These are phyloP conservation scores for Pachydiplax longipennis DNA, from an alignment of 2,888 invertebrate genomes.

Conservation along the genomic window DNA sequence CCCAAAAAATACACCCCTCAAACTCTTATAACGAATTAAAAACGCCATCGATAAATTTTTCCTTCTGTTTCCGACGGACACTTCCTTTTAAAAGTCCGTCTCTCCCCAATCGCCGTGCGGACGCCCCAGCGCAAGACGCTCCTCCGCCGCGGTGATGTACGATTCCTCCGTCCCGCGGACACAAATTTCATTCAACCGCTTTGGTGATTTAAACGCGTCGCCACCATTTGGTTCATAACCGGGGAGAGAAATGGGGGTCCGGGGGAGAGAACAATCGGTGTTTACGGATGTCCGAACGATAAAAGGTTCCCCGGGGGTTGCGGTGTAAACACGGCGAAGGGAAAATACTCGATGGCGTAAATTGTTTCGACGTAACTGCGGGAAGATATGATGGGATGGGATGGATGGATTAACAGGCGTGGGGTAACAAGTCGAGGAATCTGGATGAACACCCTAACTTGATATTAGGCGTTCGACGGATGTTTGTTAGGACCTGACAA, in stretches of 20 bases:
- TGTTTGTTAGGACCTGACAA: no score
- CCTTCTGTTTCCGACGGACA: neutral
- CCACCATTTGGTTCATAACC: neutral
- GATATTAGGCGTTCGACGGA: no score
- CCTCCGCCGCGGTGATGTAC: neutral
- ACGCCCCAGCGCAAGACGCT: neutral
- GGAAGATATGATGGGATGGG: neutral
- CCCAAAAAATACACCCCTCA: neutral
- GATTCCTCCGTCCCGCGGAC: neutral
- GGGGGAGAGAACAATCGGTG: neutral
- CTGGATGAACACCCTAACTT: no score
- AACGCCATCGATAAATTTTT: neutral
- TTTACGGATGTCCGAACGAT: neutral
- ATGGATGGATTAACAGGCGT: neutral
- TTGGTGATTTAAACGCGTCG: neutral
- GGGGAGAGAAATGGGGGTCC: no score
- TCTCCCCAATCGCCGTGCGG: neutral
- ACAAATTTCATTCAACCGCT: neutral
- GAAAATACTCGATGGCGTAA: neutral
- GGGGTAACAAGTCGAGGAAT: no score
- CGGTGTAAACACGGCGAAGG: neutral
- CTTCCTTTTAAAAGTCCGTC: neutral
- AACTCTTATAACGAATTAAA: neutral
- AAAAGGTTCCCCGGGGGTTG: neutral
- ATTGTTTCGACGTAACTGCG: neutral